Evolutionary conservation across 2,888 invertebrate genomes (phyloP), one percentile per base, ranked within the genome.

Genomic region (Baccha elongata): DNA sequence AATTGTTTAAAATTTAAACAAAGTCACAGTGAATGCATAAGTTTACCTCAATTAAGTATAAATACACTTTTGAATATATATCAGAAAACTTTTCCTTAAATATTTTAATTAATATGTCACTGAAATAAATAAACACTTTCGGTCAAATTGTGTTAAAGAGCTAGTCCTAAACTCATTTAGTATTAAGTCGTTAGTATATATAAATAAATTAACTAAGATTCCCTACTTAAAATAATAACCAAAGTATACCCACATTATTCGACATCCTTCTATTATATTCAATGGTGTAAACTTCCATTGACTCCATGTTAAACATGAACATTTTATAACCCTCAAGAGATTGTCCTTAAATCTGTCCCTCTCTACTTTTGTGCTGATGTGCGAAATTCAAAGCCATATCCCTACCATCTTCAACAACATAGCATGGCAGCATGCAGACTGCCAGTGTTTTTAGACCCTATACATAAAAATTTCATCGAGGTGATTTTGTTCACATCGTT

Each of bases 401-500:
- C 23, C n/a, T n/a, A n/a, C n/a, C 29, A 2, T n/a, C 42, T 42
- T 15, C 42, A 37, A 13, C 6, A 21, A 40, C 23, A 10, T 40
- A 23, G 10, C 23, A 58, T 10, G 58, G 58, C 58, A 55, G 35
- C 52, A 52, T 10, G 15, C 29, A 52, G 32, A 8, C 26, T 58
- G 10, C 17, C 21, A 55, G 55, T 44, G 29, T 40, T 21, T 58
- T 26, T 29, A 29, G 60, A 60, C 42, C 60, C 60, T 44, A n/a
- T n/a, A 17, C 29, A 60, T 60, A 60, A 60, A 60, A 60, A 60
- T 60, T 60, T 60, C 60, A 60, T 60, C 44, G 60, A 60, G 60
- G 60, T 60, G 60, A 60, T 60, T 60, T 60, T 60, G 42, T 60
- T 44, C 60, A 60, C 60, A 60, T 60, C 42, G 60, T 60, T 60